Evolutionary conservation across 2,113 vertebrate species (phyloP).

Genomic region (Scortum barcoo): DNA sequence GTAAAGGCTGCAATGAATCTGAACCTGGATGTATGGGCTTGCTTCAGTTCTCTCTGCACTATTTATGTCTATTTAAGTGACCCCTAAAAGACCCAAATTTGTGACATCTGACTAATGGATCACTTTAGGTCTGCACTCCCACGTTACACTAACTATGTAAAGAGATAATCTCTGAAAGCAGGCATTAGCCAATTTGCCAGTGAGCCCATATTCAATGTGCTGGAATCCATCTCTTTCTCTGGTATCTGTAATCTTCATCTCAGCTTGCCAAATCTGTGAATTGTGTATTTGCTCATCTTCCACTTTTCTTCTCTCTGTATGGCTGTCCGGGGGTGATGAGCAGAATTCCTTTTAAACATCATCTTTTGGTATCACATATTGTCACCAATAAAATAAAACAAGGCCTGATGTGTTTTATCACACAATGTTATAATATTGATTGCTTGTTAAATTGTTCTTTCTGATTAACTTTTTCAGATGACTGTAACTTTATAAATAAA

Average conservation of each 20-base stretch:
- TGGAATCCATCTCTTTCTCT: not conserved
- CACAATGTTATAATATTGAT: too few relatives aligned
- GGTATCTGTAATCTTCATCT: not conserved
- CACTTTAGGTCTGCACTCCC: not conserved
- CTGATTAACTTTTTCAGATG: not conserved
- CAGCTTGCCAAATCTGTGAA: not conserved
- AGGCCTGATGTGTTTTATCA: too few relatives aligned
- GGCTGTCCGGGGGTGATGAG: not conserved
- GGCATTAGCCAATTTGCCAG: conserved; percentile 1
- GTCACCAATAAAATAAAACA: too few relatives aligned
- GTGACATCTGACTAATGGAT: not conserved
- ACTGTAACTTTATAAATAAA: not conserved
- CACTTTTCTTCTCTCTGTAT: not conserved
- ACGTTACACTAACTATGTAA: not conserved
- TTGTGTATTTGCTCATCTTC: not conserved
- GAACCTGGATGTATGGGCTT: not conserved
- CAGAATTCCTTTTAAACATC: not conserved
- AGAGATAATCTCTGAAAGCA: not conserved
- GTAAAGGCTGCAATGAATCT: too few relatives aligned
- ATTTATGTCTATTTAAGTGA: not conserved
- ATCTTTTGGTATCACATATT: too few relatives aligned
- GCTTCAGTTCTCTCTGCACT: not conserved
- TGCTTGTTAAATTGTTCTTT: not conserved
- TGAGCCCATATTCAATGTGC: not conserved
- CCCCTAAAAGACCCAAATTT: not conserved